Percentiles rank a stretch among this genome's conserved stretches.
Evolutionary conservation across 2,888 invertebrate species (phyloP).

Genomic region (Hemithea aestivaria): DNA sequence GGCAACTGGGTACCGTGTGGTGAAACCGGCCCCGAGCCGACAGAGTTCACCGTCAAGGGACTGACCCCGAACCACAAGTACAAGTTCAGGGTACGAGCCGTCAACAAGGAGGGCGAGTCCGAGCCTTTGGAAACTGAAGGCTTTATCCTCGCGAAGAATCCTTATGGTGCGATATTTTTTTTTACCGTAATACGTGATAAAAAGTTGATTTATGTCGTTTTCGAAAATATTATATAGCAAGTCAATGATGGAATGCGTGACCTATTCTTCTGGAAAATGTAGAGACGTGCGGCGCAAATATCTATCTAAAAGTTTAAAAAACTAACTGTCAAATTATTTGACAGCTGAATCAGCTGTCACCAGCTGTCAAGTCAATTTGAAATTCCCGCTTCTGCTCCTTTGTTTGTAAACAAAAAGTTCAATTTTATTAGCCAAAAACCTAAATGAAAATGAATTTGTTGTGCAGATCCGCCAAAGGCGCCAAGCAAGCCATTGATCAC

Average conservation of each 20-base stretch:
- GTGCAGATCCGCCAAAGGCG: constrained; percentile 89
- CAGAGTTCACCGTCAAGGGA: constrained; percentile 91
- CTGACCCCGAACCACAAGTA: constrained; percentile 97
- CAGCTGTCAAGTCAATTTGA: not conserved
- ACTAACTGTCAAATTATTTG: too few relatives aligned
- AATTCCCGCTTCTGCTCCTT: constrained; percentile 4
- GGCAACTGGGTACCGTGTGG: constrained; percentile 98
- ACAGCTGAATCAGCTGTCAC: too few relatives aligned
- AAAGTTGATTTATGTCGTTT: too few relatives aligned
- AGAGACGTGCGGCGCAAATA: too few relatives aligned
- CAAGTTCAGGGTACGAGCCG: constrained; percentile 97
- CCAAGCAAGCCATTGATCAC: constrained; percentile 94
- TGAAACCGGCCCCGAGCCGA: constrained; percentile 91
- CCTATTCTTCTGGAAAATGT: too few relatives aligned
- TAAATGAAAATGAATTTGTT: constrained; percentile 10
- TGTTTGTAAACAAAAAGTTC: constrained; percentile 31
- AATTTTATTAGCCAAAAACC: constrained; percentile 8
- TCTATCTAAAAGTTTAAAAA: too few relatives aligned
- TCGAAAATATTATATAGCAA: too few relatives aligned
- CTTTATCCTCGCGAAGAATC: constrained; percentile 95
- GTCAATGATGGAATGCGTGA: too few relatives aligned
- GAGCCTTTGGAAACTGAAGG: constrained; percentile 95
- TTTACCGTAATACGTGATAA: too few relatives aligned
- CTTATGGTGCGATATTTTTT: constrained; percentile 84
- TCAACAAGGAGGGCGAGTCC: constrained; percentile 98